These are phyloP conservation scores for Willisornis vidua DNA, from an alignment of 2,113 vertebrate genomes.

Conservation along the genomic window DNA sequence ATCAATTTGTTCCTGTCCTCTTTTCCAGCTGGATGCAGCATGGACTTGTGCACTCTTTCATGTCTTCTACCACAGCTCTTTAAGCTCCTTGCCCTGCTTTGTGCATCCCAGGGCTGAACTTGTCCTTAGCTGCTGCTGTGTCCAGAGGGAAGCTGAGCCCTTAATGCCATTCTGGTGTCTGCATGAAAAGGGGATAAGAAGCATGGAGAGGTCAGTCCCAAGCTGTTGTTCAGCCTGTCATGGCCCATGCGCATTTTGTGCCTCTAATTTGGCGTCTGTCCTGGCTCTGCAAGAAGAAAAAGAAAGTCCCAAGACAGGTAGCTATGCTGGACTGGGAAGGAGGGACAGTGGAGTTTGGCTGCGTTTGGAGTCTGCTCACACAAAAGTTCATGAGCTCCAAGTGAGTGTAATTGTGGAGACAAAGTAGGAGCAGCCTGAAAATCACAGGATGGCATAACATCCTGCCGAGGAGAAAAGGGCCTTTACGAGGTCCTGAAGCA, in stretches of 20 bases:
- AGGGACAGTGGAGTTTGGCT: background rate
- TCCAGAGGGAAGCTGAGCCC: background rate
- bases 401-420: background rate
- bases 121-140: background rate
- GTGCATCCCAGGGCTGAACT: background rate
- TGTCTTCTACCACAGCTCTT: background rate
- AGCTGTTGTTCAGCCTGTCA: background rate
- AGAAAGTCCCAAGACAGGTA: background rate
- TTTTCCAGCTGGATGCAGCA: background rate
- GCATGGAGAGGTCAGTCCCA: background rate
- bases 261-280: background rate
- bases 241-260: background rate
- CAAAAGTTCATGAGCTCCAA: background rate
- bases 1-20: background rate
- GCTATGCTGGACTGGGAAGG: background rate
- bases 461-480: background rate
- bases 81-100: background rate
- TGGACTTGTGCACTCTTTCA: background rate
- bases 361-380: background rate
- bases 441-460: background rate
- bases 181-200: background rate
- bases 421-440: constrained; percentile 16
- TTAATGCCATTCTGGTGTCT: background rate
- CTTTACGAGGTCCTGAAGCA: constrained; percentile 11
- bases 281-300: background rate